Evolutionary conservation across 2,113 vertebrate genomes (phyloP).

Genomic region (Ailurus styani): DNA sequence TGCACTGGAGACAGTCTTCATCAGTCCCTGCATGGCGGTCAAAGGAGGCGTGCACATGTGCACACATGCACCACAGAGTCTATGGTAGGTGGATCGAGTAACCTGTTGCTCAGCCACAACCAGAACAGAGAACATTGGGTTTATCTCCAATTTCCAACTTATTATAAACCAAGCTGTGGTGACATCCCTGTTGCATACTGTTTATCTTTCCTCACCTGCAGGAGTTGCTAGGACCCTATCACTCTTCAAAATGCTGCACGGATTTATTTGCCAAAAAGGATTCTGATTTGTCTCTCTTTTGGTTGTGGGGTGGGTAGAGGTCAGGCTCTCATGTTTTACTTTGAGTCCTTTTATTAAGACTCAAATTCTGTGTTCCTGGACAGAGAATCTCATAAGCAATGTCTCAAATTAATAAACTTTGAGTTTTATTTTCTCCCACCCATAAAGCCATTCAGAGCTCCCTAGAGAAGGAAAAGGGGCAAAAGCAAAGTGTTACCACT

Average conservation of each 20-base stretch:
- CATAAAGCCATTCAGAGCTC: neutral
- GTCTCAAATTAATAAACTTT: neutral
- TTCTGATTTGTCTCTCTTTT: neutral
- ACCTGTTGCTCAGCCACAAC: neutral
- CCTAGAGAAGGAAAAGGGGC: neutral
- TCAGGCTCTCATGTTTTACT: neutral
- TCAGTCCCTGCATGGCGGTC: no score
- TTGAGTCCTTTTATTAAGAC: neutral
- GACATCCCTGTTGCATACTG: neutral
- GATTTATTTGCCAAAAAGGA: neutral
- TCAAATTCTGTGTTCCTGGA: neutral
- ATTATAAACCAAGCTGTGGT: neutral
- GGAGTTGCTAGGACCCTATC: neutral
- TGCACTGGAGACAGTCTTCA: neutral
- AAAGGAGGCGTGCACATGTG: neutral
- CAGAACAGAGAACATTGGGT: neutral
- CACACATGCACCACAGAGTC: neutral
- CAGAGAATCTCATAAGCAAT: neutral
- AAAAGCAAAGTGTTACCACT: neutral
- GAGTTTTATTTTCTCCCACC: neutral
- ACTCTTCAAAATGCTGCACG: fast-evolving
- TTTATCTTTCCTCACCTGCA: neutral
- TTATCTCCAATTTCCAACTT: neutral
- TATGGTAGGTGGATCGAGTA: neutral
- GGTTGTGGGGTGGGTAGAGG: neutral